phyloP scores from a whole-genome alignment of 2,797 vertebrate species.

The Coreius guichenoti region DNA sequence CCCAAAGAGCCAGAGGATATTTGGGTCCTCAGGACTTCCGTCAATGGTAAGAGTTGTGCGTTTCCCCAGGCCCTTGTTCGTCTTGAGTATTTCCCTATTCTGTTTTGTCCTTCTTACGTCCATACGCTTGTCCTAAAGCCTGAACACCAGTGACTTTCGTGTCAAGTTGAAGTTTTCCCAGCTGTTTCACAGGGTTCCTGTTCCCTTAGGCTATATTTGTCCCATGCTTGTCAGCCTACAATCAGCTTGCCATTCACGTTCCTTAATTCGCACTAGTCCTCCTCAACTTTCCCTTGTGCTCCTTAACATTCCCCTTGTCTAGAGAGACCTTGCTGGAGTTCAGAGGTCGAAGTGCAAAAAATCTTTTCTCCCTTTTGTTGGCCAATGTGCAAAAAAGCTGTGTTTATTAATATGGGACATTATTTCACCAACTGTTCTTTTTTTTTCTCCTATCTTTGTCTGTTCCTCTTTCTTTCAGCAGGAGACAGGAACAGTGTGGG shows the following conservation, averaged over 20 bases:
- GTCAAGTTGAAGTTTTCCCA: constrained; percentile 16
- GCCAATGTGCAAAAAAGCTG: neutral
- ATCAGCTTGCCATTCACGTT: constrained; percentile 23
- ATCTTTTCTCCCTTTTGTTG: neutral
- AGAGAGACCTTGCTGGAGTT: neutral
- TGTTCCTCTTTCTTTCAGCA: constrained; percentile 46
- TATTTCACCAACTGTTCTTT: constrained; percentile 6
- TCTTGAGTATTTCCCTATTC: constrained; percentile 13
- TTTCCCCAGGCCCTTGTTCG: constrained; percentile 26
- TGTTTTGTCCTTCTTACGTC: constrained; percentile 2
- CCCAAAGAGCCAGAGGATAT: constrained; percentile 74
- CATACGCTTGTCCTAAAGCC: neutral
- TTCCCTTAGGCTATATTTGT: constrained; percentile 15
- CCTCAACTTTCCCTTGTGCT: neutral
- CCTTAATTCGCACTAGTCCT: neutral
- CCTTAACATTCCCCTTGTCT: neutral
- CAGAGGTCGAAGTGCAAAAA: neutral
- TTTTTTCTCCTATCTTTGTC: constrained; percentile 2
- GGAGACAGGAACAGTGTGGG: constrained; percentile 96
- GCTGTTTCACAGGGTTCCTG: constrained; percentile 16
- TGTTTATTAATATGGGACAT: neutral
- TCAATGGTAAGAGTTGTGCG: constrained; percentile 74
- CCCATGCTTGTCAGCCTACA: constrained; percentile 26
- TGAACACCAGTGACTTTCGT: constrained; percentile 15
- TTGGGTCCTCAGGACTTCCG: constrained; percentile 81